A percentile compares a stretch with the other conserved stretches of the same genome.
These are phyloP conservation scores for Acanthosepion pharaonis DNA, from an alignment of 2,888 invertebrate species.

Conservation along the genomic window DNA sequence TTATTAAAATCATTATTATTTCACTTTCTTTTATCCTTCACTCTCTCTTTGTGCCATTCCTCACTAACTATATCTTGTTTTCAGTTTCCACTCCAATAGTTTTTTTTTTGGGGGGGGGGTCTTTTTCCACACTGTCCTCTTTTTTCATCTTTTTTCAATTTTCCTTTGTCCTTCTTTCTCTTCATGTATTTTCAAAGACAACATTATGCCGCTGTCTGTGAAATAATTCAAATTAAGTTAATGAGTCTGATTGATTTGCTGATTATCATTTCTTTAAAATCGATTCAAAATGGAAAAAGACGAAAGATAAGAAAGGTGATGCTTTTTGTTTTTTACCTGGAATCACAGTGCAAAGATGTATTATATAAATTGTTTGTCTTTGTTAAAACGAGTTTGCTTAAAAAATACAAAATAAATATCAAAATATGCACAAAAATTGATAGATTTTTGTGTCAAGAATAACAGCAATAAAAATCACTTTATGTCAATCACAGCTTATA, in stretches of 20 bases:
- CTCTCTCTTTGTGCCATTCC: background rate
- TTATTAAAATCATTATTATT: rapidly evolving
- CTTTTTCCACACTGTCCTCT: background rate
- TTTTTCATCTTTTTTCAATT: background rate
- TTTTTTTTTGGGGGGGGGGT: too few species aligned
- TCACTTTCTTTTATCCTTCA: background rate
- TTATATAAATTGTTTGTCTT: background rate
- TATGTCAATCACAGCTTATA: too few species aligned
- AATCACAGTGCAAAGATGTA: background rate
- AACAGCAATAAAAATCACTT: too few species aligned
- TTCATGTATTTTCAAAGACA: background rate
- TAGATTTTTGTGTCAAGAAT: too few species aligned
- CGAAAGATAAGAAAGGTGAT: background rate
- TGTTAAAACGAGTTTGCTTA: background rate
- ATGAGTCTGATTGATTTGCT: background rate
- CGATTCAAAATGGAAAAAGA: background rate
- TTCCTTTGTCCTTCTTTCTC: background rate
- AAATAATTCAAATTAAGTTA: conserved; percentile 4
- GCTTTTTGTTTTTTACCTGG: background rate
- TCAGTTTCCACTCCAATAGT: background rate
- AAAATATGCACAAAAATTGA: too few species aligned
- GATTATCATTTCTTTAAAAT: background rate
- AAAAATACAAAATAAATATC: too few species aligned
- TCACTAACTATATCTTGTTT: background rate
- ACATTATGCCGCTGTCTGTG: background rate